Evolutionary conservation across 2,888 invertebrate species (phyloP), one percentile per base, ranked within the genome.

Genomic region (Ophioninae sp.): DNA sequence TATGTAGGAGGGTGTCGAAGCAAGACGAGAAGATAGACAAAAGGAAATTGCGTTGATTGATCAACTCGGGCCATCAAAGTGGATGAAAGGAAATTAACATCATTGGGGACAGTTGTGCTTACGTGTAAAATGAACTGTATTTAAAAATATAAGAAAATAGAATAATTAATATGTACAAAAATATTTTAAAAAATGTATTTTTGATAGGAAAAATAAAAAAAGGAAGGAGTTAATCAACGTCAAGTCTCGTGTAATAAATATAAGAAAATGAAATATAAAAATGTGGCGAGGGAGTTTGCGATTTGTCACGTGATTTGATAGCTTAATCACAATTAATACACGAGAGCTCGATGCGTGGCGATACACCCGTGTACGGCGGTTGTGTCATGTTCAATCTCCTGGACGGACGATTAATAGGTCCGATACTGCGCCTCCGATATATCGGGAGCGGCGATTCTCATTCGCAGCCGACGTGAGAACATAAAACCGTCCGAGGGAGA

Each of bases 401-500:
- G 39, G 57, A 67, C 67, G 50, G 67, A 41, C 67, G 76, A 67
- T 67, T 59, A 76, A 76, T 67, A 13, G 41, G 39, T 73, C 41
- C 20, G 62, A 50, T 30, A 50, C 50, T 10, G 50, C 41, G 72
- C 61, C 59, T 23, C 56, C 59, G 61, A 61, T 62, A 10, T 62
- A 62, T 64, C 30, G 13, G 10, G 23, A n/a, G 8, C 13, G 68
- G 6, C 23, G 41, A 61, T 74, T 39, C 44, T 69, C 75, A 62
- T 39, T 59, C 64, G 44, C 65, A 77, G 56, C 69, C 65, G 74
- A 81, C 74, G 70, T 50, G 78, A 62, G 61, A 75, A 67, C 74
- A 67, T 56, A 62, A 79, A 62, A 75, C 50, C 62, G 17, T 65
- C 10, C 59, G 59, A 59, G 59, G 59, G 59, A 20, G 59, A 59